Conservation (phyloP, 92 coral and sea anemone species). For the Heteractis magnifica region DNA sequence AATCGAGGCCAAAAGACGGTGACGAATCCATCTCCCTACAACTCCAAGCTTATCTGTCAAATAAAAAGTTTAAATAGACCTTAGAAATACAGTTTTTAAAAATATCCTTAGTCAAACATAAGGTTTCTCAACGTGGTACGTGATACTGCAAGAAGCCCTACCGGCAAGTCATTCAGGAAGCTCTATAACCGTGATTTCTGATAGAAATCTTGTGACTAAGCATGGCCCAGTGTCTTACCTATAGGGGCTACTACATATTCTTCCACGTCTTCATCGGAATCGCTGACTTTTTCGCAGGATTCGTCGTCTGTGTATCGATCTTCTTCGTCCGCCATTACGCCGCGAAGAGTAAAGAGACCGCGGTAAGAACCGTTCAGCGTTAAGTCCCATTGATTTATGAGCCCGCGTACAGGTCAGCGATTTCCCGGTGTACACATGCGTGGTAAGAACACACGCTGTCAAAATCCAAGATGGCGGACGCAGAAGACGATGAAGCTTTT, state of each 20-base stretch:
- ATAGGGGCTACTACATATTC: constrained; percentile 92
- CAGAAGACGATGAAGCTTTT: constrained; percentile 91
- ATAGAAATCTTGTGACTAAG: not conserved
- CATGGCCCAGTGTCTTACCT: constrained; percentile 54
- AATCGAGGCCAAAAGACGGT: constrained; percentile 85
- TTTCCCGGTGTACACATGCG: constrained; percentile 23
- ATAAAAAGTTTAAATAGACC: not conserved
- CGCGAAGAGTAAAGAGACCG: constrained; percentile 29
- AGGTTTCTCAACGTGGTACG: not conserved
- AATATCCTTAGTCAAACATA: not conserved
- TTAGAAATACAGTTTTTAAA: not conserved
- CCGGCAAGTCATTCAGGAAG: constrained; percentile 26
- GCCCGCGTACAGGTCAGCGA: constrained; percentile 46
- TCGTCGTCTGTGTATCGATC: constrained; percentile 69
- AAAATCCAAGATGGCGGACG: constrained; percentile 96
- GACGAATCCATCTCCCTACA: constrained; percentile 96
- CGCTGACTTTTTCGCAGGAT: constrained; percentile 72
- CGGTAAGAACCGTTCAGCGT: constrained; percentile 15
- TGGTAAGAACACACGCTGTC: constrained; percentile 54
- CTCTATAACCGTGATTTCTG: not conserved
- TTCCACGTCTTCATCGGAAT: constrained; percentile 66
- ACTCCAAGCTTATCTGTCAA: constrained; percentile 93
- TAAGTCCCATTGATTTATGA: not conserved
- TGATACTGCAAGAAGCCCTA: constrained; percentile 2
- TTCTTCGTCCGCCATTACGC: constrained; percentile 70